phyloP scores from a whole-genome alignment of 2,113 vertebrate genomes.

The Nibea albiflora region DNA sequence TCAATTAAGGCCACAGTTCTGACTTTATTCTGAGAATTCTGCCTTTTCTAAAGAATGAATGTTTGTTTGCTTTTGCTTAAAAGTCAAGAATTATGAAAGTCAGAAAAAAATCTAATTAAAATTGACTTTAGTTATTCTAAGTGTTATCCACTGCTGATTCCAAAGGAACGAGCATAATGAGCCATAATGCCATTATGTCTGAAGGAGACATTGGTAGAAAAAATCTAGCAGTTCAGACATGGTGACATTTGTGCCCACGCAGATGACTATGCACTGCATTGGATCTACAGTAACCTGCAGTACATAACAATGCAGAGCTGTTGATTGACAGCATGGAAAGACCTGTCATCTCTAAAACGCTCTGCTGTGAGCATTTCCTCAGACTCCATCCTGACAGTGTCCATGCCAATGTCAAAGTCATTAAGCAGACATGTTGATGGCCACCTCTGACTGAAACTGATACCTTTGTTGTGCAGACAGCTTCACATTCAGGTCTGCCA shows the following conservation, averaged over 20 bases:
- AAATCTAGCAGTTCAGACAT: too few relatives aligned
- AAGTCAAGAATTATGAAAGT: too few relatives aligned
- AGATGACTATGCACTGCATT: neutral
- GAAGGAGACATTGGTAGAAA: neutral
- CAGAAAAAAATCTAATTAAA: too few relatives aligned
- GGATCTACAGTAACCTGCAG: neutral
- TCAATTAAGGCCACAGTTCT: too few relatives aligned
- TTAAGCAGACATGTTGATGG: conserved; percentile 61
- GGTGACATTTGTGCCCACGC: neutral
- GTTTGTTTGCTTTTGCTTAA: too few relatives aligned
- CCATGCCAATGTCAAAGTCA: conserved; percentile 59
- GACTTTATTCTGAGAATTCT: too few relatives aligned
- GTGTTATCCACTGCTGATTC: neutral
- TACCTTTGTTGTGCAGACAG: conserved; percentile 49
- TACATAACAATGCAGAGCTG: neutral
- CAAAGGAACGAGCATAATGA: neutral
- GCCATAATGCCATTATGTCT: neutral
- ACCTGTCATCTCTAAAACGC: conserved; percentile 27
- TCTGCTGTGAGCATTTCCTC: conserved; percentile 33
- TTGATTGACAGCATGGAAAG: conserved; percentile 40
- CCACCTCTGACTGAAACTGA: conserved; percentile 56
- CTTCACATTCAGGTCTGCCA: conserved; percentile 37
- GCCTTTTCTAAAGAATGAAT: too few relatives aligned
- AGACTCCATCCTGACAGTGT: conserved; percentile 24
- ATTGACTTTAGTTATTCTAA: too few relatives aligned